Conservation (phyloP, 2,797 vertebrate species). For the Acanthopagrus latus region DNA sequence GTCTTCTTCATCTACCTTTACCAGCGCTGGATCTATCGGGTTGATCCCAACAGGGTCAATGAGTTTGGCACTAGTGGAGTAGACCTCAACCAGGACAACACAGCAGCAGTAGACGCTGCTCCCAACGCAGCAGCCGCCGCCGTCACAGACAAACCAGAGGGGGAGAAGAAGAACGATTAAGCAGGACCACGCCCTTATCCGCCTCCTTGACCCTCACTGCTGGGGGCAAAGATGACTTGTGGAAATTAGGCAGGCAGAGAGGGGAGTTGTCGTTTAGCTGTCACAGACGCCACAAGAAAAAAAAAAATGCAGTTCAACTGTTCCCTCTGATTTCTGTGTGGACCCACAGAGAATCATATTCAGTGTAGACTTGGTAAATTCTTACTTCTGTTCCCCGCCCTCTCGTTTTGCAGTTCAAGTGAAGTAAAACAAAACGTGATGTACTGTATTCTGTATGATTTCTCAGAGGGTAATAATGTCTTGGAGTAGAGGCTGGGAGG, state of each 20-base stretch:
- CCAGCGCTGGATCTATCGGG: conserved; percentile 97
- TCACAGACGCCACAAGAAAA: conserved; percentile 77
- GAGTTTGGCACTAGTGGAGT: conserved; percentile 94
- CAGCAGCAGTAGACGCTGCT: conserved; percentile 53
- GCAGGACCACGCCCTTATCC: conserved; percentile 39
- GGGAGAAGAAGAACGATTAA: conserved; percentile 95
- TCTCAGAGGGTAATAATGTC: conserved; percentile 80
- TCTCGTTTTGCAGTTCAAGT: conserved; percentile 87
- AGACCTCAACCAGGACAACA: conserved; percentile 69
- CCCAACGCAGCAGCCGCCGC: conserved; percentile 54
- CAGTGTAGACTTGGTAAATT: conserved; percentile 85
- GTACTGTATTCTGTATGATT: conserved; percentile 90
- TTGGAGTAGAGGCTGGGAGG: conserved; percentile 67
- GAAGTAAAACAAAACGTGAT: conserved; percentile 88
- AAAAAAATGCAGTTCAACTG: conserved; percentile 78
- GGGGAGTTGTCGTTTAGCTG: conserved; percentile 76
- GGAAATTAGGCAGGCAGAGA: conserved; percentile 70
- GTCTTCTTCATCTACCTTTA: conserved; percentile 98
- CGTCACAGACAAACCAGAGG: conserved; percentile 89
- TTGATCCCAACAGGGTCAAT: conserved; percentile 93
- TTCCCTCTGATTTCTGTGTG: conserved; percentile 81
- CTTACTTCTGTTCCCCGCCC: conserved; percentile 78
- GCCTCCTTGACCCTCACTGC: conserved; percentile 58
- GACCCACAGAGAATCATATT: conserved; percentile 82
- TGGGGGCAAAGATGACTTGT: conserved; percentile 76